Evolutionary conservation across 2,113 vertebrate species (phyloP).

Genomic region (Neopipo cinnamomea): DNA sequence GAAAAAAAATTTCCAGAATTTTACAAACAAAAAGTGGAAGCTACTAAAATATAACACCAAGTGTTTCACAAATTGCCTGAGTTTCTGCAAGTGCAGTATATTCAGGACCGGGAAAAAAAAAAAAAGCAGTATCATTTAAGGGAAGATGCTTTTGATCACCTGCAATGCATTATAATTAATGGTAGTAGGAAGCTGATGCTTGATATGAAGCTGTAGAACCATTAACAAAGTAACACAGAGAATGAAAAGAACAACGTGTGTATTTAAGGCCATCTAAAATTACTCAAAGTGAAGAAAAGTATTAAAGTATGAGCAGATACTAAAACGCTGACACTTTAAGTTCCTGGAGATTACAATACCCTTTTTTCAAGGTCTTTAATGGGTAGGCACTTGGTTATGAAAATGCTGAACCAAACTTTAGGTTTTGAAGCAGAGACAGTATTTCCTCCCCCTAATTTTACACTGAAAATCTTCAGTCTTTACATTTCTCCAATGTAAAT

Average conservation of each 20-base stretch:
- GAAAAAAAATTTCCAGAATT: neutral
- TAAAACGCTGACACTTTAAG: neutral
- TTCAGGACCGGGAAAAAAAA: neutral
- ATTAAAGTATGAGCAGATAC: neutral
- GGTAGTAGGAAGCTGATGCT: neutral
- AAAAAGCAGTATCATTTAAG: neutral
- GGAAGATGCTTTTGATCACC: neutral
- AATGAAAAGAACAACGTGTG: rapidly evolving
- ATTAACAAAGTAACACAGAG: neutral
- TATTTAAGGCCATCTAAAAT: neutral
- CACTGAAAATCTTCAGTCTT: neutral
- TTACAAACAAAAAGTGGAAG: neutral
- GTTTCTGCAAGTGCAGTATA: neutral
- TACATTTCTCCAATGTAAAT: neutral
- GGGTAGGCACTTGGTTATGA: neutral
- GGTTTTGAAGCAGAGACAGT: neutral
- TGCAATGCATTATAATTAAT: neutral
- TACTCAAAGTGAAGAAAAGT: neutral
- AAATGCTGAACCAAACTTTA: neutral
- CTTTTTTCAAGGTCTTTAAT: neutral
- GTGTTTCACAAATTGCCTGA: neutral
- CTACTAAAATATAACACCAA: neutral
- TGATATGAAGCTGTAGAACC: neutral
- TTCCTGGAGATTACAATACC: neutral
- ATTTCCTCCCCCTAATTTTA: neutral